Conservation (phyloP, 2,113 vertebrate species). For the Oryctolagus cuniculus region DNA sequence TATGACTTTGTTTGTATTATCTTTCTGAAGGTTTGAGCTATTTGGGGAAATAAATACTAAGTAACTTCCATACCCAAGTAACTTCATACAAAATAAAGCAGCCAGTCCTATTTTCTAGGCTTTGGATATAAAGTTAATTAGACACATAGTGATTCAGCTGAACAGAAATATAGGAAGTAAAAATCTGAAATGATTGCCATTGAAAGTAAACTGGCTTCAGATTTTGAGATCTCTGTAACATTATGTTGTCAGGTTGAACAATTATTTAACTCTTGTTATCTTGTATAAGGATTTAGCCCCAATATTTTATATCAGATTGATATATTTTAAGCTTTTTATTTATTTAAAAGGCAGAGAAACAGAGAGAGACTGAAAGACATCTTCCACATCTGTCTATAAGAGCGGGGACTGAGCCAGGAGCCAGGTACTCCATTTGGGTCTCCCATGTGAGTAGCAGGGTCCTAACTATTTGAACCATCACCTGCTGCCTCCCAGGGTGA, state of each 20-base stretch:
- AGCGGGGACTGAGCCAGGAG: too few species aligned
- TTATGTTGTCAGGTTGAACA: background rate
- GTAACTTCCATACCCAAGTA: conserved; percentile 4
- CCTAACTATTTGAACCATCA: too few species aligned
- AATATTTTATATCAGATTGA: conserved; percentile 43
- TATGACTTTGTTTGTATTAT: conserved; percentile 50
- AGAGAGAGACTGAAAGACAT: too few species aligned
- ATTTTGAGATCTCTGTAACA: conserved; percentile 59
- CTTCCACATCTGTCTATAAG: too few species aligned
- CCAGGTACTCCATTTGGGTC: too few species aligned
- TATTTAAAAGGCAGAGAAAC: too few species aligned
- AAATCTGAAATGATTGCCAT: conserved; percentile 51
- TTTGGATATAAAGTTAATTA: conserved; percentile 54
- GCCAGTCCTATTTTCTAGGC: conserved; percentile 30
- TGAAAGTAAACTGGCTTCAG: conserved; percentile 35
- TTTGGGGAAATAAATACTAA: background rate
- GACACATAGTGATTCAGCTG: conserved; percentile 4
- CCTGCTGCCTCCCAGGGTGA: too few species aligned
- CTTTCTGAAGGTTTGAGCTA: conserved; percentile 39
- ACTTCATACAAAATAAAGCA: conserved; percentile 60
- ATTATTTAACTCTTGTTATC: background rate
- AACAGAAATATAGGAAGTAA: conserved; percentile 43
- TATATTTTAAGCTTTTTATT: background rate
- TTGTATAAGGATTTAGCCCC: conserved; percentile 25
- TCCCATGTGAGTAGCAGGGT: too few species aligned